Base-by-base conservation (phyloP, 2,888 invertebrate species). In the Perizoma flavofasciatum region DNA sequence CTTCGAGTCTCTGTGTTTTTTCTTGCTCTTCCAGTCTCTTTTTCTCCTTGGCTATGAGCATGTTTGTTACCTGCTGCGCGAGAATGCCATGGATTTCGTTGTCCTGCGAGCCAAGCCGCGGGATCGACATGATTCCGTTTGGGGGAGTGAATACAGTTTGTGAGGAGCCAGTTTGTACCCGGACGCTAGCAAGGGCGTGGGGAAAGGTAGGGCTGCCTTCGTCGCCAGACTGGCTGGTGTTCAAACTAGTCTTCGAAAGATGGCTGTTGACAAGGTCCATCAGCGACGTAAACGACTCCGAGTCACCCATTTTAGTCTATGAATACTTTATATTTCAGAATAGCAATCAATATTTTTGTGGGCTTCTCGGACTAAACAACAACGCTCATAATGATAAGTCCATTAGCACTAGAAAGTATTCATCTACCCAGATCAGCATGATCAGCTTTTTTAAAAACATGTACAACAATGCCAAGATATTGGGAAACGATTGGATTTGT, bases 251-350 rank as follows among this genome's bases (percentile, higher is more conserved):
- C 61, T 84, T 85, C 0, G 89, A 89, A n/a, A 89, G 71, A 63
- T 90, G 89, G 63, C 81, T 88, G 50, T 88, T 86, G 34, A 89
- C 88, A 50, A 89, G 70, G 11, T 83, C 86, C 69, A 87, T 75
- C 44, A 90, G 69, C 8, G 89, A 89, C 0, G 89, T 72, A 73
- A 83, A 88, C 2, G 82, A 84, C 66, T 79, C 75, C 9, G 86
- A 83, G 40, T 89, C 88, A 7, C 74, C 73, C 88, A 88, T 88
- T 39, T 72, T 81, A 10, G 22, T 22, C 22, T 22, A 22, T 22
- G n/a, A n/a, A n/a, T n/a, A 6, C 10, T 35, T 32, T 40, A 8
- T 53, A 6, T 35, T 35, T 35, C 35, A 35, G 5, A 35, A 35
- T 35, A 5, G 6, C 35, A 35, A n/a, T n/a, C n/a, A n/a, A n/a